Evolutionary conservation across 2,888 invertebrate species (phyloP).

Genomic region (Eulithis testata): DNA sequence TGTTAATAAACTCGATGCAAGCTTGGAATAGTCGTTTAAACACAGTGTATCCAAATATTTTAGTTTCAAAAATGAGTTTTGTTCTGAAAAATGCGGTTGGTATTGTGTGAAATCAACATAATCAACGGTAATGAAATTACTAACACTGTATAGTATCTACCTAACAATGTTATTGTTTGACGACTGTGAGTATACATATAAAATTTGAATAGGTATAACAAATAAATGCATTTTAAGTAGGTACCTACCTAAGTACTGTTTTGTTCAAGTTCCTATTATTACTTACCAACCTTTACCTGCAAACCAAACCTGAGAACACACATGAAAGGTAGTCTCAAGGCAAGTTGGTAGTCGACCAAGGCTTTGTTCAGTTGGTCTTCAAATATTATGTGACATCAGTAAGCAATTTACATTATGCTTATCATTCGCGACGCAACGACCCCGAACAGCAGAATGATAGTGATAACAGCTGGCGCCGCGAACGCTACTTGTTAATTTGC

Average conservation of each 20-base stretch:
- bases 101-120: too few relatives aligned
- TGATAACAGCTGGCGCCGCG: conserved; percentile 61
- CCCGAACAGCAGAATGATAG: conserved; percentile 48
- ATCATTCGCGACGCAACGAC: conserved; percentile 58
- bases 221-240: too few relatives aligned
- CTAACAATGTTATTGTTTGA: too few relatives aligned
- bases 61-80: background rate
- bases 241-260: too few relatives aligned
- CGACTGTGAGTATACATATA: too few relatives aligned
- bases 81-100: background rate
- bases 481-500: conserved; percentile 45
- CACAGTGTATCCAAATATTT: background rate
- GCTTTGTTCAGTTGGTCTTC: background rate
- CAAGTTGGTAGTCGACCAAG: background rate
- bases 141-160: too few relatives aligned
- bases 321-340: background rate
- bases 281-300: background rate
- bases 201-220: too few relatives aligned
- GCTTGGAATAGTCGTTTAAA: too few relatives aligned
- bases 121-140: too few relatives aligned
- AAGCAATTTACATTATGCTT: conserved; percentile 44
- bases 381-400: conserved; percentile 47
- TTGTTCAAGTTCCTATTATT: too few relatives aligned
- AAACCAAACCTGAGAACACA: background rate
- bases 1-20: too few relatives aligned